A percentile compares a stretch with the other conserved stretches of the same genome.
Evolutionary conservation across 2,797 vertebrate genomes (phyloP).

Genomic region (Urosaurus nigricauda): DNA sequence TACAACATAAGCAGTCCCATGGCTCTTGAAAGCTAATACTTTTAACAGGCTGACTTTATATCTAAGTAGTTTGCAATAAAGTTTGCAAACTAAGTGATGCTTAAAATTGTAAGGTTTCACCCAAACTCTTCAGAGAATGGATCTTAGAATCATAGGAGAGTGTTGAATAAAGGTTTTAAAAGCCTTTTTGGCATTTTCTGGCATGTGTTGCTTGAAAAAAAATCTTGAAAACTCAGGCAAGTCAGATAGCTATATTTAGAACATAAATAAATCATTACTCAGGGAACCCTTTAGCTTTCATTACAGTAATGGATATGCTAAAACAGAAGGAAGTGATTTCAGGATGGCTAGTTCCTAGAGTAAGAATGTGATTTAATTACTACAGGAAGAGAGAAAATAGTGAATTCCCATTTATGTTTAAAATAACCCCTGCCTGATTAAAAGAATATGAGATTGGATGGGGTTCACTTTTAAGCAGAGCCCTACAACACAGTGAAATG

Average conservation of each 20-base stretch:
- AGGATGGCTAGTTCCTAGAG: constrained; percentile 20
- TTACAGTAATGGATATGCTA: constrained; percentile 38
- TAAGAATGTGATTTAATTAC: constrained; percentile 12
- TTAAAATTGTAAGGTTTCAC: background rate
- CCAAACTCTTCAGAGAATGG: background rate
- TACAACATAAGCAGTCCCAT: background rate
- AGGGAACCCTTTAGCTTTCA: constrained; percentile 22
- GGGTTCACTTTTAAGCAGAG: background rate
- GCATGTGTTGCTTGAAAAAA: constrained; percentile 16
- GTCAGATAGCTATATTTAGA: constrained; percentile 29
- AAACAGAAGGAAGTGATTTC: constrained; percentile 29
- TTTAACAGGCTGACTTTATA: background rate
- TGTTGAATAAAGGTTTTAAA: background rate
- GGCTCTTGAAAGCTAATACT: background rate
- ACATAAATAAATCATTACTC: constrained; percentile 42
- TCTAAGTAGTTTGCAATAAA: background rate
- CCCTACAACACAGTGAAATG: background rate
- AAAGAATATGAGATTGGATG: background rate
- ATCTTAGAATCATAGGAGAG: background rate
- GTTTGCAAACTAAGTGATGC: background rate
- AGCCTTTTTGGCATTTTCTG: constrained; percentile 1
- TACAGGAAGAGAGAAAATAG: background rate
- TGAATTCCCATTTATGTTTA: background rate
- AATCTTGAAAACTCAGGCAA: constrained; percentile 26
- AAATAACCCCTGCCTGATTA: constrained; percentile 20